A percentile compares a stretch with the other conserved stretches of the same genome.
These are phyloP conservation scores for Nasonia vitripennis DNA, from an alignment of 1,140 invertebrate species.

Conservation along the genomic window DNA sequence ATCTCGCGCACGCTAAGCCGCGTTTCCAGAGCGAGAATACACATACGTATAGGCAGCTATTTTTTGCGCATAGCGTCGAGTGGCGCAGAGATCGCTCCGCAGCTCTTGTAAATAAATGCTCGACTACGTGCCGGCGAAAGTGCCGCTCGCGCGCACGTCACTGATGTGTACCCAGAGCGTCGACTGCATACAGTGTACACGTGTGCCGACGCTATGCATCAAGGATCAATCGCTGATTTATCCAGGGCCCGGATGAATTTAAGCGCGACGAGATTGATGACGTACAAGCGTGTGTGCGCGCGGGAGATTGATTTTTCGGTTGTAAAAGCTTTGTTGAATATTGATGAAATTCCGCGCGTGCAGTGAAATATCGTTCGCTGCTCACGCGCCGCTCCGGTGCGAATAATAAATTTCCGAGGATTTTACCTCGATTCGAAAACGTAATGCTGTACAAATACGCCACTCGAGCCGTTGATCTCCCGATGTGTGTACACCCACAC, in stretches of 20 bases:
- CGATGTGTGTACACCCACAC: background rate
- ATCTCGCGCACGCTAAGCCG: no score
- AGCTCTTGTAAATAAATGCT: slow-evolving; percentile 22
- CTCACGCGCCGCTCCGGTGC: no score
- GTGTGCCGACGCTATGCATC: background rate
- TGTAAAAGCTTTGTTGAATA: no score
- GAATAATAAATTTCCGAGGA: no score
- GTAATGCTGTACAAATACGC: background rate
- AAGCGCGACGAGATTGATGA: slow-evolving; percentile 8
- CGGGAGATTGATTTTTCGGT: background rate
- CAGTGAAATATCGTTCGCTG: background rate
- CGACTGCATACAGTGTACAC: background rate
- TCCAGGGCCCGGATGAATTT: background rate
- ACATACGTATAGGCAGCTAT: background rate
- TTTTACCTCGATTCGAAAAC: background rate
- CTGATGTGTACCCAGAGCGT: background rate
- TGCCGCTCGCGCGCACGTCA: background rate
- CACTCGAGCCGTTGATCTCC: background rate
- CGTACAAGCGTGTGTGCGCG: background rate
- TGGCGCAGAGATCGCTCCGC: slow-evolving; percentile 35
- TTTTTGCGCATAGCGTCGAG: background rate
- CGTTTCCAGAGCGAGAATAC: background rate
- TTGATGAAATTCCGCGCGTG: no score
- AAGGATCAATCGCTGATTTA: slow-evolving; percentile 22
- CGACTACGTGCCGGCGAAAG: background rate